These are phyloP conservation scores for Pachypeltis micranthus DNA, from an alignment of 1,140 invertebrate genomes.

Conservation along the genomic window DNA sequence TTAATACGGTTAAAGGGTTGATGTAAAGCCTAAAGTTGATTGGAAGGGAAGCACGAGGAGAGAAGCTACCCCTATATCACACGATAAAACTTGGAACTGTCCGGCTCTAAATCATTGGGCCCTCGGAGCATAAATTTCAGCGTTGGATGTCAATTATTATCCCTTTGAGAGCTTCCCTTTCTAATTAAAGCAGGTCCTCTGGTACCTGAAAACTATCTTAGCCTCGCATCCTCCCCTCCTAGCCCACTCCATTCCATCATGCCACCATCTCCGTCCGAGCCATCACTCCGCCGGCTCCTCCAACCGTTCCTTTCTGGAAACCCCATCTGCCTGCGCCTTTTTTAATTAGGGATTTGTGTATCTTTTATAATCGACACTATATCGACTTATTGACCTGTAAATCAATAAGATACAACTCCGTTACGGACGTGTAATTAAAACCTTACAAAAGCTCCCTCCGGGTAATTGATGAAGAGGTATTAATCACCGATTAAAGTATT, in stretches of 20 bases:
- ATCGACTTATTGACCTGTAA: not conserved
- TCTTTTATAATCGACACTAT: not conserved
- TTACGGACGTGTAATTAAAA: not conserved
- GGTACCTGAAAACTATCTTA: slow-evolving; percentile 1
- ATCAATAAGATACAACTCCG: not conserved
- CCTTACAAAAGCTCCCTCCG: not conserved
- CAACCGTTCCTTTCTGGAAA: too few species aligned
- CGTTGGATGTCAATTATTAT: slow-evolving; percentile 6
- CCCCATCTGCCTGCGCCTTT: not conserved
- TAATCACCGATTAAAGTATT: not conserved
- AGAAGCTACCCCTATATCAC: slow-evolving; percentile 11
- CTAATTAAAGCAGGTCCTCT: not conserved
- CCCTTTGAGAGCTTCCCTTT: slow-evolving; percentile 7
- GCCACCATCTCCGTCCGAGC: too few species aligned
- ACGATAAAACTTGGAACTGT: slow-evolving; percentile 16
- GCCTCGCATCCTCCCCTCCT: not conserved
- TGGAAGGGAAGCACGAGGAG: slow-evolving; percentile 6
- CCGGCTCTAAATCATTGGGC: slow-evolving; percentile 7
- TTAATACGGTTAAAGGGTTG: slow-evolving; percentile 14
- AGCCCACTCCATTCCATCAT: too few species aligned
- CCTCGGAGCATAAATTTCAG: not conserved
- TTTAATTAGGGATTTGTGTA: not conserved
- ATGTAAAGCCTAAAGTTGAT: slow-evolving; percentile 16
- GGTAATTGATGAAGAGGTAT: not conserved
- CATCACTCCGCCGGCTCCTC: too few species aligned